phyloP scores from a whole-genome alignment of 2,797 vertebrate species.

The Anisognathus igniventris region DNA sequence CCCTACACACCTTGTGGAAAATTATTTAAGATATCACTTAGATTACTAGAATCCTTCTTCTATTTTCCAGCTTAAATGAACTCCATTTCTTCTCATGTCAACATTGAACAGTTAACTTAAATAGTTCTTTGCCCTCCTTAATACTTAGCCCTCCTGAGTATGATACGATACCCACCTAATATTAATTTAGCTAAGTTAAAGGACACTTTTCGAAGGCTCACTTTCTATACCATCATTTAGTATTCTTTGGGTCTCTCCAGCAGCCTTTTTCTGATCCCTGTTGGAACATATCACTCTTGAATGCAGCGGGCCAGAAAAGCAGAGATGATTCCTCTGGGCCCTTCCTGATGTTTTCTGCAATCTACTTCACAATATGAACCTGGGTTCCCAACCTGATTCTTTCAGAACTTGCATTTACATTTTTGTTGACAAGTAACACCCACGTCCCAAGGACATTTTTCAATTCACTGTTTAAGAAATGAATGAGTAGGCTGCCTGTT shows the following conservation, averaged over 20 bases:
- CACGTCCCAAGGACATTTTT: neutral
- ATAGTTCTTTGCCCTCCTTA: neutral
- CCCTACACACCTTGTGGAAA: neutral
- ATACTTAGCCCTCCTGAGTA: neutral
- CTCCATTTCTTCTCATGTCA: neutral
- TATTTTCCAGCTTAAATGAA: neutral
- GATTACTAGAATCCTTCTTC: neutral
- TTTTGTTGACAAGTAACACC: neutral
- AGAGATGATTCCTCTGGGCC: neutral
- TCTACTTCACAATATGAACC: neutral
- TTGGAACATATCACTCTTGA: neutral
- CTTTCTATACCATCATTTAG: neutral
- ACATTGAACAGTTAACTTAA: neutral
- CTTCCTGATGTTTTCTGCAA: neutral
- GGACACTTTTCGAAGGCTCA: neutral
- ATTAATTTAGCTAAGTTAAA: neutral
- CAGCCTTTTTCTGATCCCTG: neutral
- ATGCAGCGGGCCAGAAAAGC: neutral
- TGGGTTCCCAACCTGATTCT: neutral
- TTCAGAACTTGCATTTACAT: neutral
- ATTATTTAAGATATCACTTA: neutral
- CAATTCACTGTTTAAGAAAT: neutral
- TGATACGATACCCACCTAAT: neutral
- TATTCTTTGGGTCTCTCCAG: neutral
- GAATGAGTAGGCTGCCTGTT: accelerated